Evolutionary conservation across 2,888 invertebrate genomes (phyloP), one percentile per base, ranked within the genome.

Genomic region (Mellilla xanthometata): DNA sequence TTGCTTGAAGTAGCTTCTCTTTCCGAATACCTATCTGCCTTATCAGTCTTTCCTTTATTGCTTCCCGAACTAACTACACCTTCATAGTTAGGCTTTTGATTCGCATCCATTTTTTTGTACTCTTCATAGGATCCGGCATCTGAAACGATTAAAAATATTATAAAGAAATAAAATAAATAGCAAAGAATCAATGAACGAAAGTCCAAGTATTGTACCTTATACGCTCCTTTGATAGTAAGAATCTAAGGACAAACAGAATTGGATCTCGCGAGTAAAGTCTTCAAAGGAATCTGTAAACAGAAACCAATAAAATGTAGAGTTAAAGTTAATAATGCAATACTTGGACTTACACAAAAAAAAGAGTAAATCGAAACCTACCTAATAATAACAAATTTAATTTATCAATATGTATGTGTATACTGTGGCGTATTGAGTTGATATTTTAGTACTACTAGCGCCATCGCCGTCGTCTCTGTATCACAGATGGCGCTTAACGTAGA

Each of bases 81-180:
- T 26, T 68, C 69, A 28, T 62, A 58, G 65, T 60, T 80, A 58
- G 74, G 46, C 65, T 81, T 60, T 58, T 81, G 65, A 7, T 56
- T 36, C 15, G 54, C 66, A 62, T 91, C 86, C 33, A 77, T 89
- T 55, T 74, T 90, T 61, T 93, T 94, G 65, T 94, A 95, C 60
- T 94, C 92, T 58, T 95, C 93, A 69, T 92, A 95, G 55, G 93
- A 93, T 22, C 91, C 92, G 2, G 92, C 90, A 83, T 95, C 95
- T 95, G 26, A 6, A 19, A 19, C 15, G 1, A 19, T 3, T 5
- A 19, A 1, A 19, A 19, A 1, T 1, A 1, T 19, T 19, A 19
- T 19, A 19, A 6, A 19, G 15, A 19, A 19, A 19, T 6, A 19
- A 1, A 19, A 6, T 19, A 19, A 19, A 5, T 3, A 3, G 5